These are phyloP conservation scores for Mellilla xanthometata DNA, from an alignment of 2,888 invertebrate genomes.

Conservation along the genomic window DNA sequence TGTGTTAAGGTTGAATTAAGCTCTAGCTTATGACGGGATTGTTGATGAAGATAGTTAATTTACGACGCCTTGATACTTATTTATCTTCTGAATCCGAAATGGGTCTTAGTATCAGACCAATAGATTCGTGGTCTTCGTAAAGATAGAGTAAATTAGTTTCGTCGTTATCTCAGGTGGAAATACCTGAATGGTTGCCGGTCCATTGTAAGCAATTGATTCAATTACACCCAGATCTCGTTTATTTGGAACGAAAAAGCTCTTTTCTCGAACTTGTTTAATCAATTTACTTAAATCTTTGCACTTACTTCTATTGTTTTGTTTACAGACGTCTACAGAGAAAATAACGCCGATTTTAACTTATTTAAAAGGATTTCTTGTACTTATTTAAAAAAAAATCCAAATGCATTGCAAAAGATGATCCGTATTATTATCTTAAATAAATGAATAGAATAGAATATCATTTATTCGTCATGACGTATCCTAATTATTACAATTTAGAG, in stretches of 20 bases:
- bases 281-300: neutral
- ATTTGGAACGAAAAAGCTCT: slow-evolving; percentile 5
- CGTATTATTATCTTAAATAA: no score
- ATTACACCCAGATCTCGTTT: slow-evolving; percentile 5
- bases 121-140: slow-evolving; percentile 20
- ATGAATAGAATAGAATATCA: no score
- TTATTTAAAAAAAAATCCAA: no score
- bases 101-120: slow-evolving; percentile 27
- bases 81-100: slow-evolving; percentile 25
- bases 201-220: slow-evolving; percentile 12
- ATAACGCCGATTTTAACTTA: no score
- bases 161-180: slow-evolving; percentile 22
- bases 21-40: slow-evolving; percentile 9
- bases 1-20: slow-evolving; percentile 1
- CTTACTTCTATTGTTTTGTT: neutral
- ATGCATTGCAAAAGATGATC: no score
- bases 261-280: neutral
- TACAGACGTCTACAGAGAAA: no score
- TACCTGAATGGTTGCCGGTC: slow-evolving; percentile 12
- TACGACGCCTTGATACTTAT: slow-evolving; percentile 26
- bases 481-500: no score
- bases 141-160: slow-evolving; percentile 33
- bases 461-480: no score
- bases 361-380: no score
- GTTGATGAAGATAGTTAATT: slow-evolving; percentile 25